Evolutionary conservation across 2,888 invertebrate species (phyloP).

Genomic region (Rhodophaea formosa): DNA sequence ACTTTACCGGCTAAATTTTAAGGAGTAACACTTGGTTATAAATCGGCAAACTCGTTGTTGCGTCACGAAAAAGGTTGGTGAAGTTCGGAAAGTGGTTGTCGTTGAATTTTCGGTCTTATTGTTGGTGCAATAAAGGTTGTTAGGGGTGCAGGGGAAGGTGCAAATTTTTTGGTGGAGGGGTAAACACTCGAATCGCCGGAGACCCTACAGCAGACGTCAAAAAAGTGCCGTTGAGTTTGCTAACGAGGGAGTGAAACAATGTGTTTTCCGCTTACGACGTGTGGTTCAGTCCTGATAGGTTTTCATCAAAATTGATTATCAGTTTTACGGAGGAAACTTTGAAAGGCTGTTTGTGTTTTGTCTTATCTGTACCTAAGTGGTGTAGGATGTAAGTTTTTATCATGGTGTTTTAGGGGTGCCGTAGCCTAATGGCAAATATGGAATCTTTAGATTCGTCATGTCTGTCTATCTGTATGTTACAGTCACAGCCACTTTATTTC

Average conservation of each 20-base stretch:
- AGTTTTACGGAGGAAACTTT: constrained; percentile 8
- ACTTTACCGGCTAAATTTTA: constrained; percentile 43
- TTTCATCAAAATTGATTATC: constrained; percentile 48
- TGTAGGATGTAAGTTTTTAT: background rate
- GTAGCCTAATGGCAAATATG: too few species aligned
- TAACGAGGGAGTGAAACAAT: constrained; percentile 69
- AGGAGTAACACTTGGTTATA: constrained; percentile 35
- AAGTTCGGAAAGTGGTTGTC: constrained; percentile 27
- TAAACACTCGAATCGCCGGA: constrained; percentile 62
- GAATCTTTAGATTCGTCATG: too few species aligned
- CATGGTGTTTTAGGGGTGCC: background rate
- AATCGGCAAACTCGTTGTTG: constrained; percentile 46
- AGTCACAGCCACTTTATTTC: too few species aligned
- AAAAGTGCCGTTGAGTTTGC: constrained; percentile 68
- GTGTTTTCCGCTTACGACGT: constrained; percentile 59
- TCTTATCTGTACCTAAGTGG: background rate
- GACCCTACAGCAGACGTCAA: constrained; percentile 72
- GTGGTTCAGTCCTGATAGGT: constrained; percentile 40
- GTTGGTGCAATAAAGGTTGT: constrained; percentile 32
- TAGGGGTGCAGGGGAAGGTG: constrained; percentile 32
- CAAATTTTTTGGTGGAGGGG: constrained; percentile 41
- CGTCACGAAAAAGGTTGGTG: constrained; percentile 37
- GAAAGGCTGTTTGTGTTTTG: constrained; percentile 4
- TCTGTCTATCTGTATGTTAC: too few species aligned
- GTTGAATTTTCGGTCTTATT: constrained; percentile 47